phyloP scores from a whole-genome alignment of 2,797 vertebrate genomes.

The Paratrypauchen microcephalus region DNA sequence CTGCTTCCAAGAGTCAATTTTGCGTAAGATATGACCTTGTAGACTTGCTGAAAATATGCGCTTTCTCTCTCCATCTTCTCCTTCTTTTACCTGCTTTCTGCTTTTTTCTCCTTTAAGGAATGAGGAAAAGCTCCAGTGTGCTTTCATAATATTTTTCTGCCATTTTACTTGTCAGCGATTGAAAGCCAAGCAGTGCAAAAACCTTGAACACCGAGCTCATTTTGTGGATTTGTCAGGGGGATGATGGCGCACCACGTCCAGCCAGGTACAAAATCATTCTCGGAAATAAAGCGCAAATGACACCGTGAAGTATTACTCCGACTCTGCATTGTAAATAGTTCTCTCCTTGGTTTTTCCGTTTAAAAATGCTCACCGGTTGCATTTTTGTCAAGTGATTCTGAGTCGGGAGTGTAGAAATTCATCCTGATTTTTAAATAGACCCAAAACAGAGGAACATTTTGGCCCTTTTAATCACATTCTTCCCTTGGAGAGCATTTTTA shows the following conservation, averaged over 20 bases:
- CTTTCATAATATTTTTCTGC: slow-evolving; percentile 8
- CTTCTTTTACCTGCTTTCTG: background rate
- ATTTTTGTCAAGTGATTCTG: slow-evolving; percentile 41
- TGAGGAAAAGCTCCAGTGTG: slow-evolving; percentile 2
- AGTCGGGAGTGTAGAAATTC: slow-evolving; percentile 18
- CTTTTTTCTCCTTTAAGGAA: background rate
- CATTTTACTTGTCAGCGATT: background rate
- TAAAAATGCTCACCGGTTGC: slow-evolving; percentile 30
- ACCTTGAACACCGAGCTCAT: slow-evolving; percentile 3
- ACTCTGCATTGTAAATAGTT: slow-evolving; percentile 26
- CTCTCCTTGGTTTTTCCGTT: slow-evolving; percentile 30
- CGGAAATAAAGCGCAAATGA: slow-evolving; percentile 31
- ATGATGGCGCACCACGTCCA: slow-evolving; percentile 23
- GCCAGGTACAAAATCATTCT: slow-evolving; percentile 21
- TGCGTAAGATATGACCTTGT: no score
- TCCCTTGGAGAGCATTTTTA: background rate
- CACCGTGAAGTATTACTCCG: slow-evolving; percentile 30
- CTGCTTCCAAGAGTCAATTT: no score
- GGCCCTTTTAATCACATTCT: background rate
- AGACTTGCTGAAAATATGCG: no score
- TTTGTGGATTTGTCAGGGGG: slow-evolving; percentile 13
- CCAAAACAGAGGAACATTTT: background rate
- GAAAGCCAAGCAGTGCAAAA: slow-evolving; percentile 7
- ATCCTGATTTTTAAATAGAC: slow-evolving; percentile 26
- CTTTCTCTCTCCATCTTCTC: background rate